These are phyloP conservation scores for Sinotaia quadrata DNA, from an alignment of 2,888 invertebrate genomes.

Conservation along the genomic window DNA sequence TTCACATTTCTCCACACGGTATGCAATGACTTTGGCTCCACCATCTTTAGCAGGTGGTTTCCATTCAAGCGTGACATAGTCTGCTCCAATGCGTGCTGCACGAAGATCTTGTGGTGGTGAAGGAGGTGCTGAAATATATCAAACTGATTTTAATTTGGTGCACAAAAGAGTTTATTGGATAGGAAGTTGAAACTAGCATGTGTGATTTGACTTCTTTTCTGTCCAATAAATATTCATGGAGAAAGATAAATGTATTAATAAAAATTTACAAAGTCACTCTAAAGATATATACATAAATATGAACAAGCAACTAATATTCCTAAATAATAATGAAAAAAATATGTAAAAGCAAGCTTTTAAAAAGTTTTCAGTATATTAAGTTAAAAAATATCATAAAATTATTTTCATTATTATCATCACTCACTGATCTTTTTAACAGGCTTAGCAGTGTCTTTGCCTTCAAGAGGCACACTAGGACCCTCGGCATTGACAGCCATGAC, in stretches of 20 bases:
- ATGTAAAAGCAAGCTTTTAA: too few species aligned
- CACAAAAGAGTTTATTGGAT: too few species aligned
- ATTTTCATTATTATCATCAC: conserved; percentile 18
- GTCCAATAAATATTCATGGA: too few species aligned
- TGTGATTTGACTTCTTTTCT: too few species aligned
- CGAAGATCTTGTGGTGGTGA: conserved; percentile 47
- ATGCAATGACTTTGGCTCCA: conserved; percentile 54
- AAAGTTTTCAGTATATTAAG: too few species aligned
- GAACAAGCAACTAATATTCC: not conserved
- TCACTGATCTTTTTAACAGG: conserved; percentile 59
- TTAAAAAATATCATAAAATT: not conserved
- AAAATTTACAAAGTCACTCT: not conserved
- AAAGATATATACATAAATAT: not conserved
- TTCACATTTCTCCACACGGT: conserved; percentile 46
- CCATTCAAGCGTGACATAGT: conserved; percentile 52
- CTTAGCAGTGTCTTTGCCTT: conserved; percentile 53
- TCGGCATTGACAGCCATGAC: conserved; percentile 89
- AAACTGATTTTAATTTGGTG: too few species aligned
- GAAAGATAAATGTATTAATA: too few species aligned
- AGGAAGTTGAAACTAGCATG: too few species aligned
- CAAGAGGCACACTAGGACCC: conserved; percentile 83
- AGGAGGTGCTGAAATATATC: conserved; percentile 63
- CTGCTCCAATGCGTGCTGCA: conserved; percentile 42
- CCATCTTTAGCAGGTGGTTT: conserved; percentile 53
- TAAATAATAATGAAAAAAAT: too few species aligned